Conservation (phyloP, 2,888 invertebrate genomes). For the Hartigia nigra region DNA sequence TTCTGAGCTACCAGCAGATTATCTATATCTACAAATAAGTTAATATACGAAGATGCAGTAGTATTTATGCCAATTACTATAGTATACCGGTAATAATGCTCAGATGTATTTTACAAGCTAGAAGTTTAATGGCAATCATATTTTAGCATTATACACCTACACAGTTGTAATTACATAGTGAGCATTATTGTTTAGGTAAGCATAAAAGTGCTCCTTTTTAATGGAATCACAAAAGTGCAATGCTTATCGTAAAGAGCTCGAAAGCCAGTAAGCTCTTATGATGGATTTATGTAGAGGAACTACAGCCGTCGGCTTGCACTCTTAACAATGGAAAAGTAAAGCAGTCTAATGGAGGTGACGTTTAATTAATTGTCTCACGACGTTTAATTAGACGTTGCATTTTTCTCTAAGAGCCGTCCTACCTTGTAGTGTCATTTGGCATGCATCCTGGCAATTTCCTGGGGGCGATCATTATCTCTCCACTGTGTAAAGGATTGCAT, state of each 20-base stretch:
- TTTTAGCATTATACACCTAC: background rate
- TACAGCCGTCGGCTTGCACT: slow-evolving; percentile 6
- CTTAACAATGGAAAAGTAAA: slow-evolving; percentile 14
- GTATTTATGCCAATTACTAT: background rate
- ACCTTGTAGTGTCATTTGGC: background rate
- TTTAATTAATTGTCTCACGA: slow-evolving; percentile 22
- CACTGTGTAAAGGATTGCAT: background rate
- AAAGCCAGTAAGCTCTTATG: background rate
- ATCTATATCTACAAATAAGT: slow-evolving; percentile 7
- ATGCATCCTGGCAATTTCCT: slow-evolving; percentile 5
- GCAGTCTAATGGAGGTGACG: slow-evolving; percentile 8
- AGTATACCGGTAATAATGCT: background rate
- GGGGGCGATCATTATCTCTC: background rate
- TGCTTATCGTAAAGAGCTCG: background rate
- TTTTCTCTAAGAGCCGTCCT: slow-evolving; percentile 17
- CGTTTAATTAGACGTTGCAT: slow-evolving; percentile 24
- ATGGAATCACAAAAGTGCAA: background rate
- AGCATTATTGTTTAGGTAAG: background rate
- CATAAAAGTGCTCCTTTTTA: background rate
- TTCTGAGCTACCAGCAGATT: slow-evolving; percentile 24
- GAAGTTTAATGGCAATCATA: background rate
- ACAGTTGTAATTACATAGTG: background rate
- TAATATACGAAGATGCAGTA: background rate
- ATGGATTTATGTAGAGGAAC: background rate
- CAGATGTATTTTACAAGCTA: background rate